Evolutionary conservation across 2,888 invertebrate genomes (phyloP).

Genomic region (Danaus chrysippus): DNA sequence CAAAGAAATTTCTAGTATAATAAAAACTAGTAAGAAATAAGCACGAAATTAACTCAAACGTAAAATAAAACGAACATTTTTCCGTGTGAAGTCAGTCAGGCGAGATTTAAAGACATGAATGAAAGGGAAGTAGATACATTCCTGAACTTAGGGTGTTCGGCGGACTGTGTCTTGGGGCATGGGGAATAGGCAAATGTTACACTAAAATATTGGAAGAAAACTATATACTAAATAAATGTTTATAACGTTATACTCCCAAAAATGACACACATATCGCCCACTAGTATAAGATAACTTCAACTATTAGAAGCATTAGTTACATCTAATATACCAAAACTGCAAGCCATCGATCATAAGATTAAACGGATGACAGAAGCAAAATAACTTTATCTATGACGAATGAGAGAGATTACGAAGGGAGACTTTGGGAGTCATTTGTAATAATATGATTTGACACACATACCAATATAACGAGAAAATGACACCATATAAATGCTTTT

Average conservation of each 20-base stretch:
- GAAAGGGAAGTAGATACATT: conserved; percentile 35
- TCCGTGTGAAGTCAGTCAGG: conserved; percentile 10
- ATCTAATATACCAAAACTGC: conserved; percentile 25
- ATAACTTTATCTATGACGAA: conserved; percentile 48
- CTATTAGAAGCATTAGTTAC: conserved; percentile 12
- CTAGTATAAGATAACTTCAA: conserved; percentile 1
- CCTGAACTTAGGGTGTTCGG: conserved; percentile 56
- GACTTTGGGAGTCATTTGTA: conserved; percentile 33
- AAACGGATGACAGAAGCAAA: conserved; percentile 41
- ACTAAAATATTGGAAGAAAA: conserved; percentile 17
- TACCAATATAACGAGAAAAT: conserved; percentile 18
- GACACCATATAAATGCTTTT: conserved; percentile 22
- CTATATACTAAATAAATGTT: too few species aligned
- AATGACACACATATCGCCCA: too few species aligned
- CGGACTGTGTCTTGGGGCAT: conserved; percentile 53
- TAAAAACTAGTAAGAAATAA: not conserved
- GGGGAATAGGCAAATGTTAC: conserved; percentile 28
- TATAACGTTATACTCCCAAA: too few species aligned
- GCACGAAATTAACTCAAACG: conserved; percentile 2
- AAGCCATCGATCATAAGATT: conserved; percentile 32
- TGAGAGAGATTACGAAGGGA: conserved; percentile 40
- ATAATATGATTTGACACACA: conserved; percentile 27
- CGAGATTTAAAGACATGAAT: conserved; percentile 17
- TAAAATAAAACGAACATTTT: conserved; percentile 1
- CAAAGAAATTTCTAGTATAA: too few species aligned